Base-by-base conservation (phyloP, 2,888 invertebrate species). In the Opisthograptis luteolata region DNA sequence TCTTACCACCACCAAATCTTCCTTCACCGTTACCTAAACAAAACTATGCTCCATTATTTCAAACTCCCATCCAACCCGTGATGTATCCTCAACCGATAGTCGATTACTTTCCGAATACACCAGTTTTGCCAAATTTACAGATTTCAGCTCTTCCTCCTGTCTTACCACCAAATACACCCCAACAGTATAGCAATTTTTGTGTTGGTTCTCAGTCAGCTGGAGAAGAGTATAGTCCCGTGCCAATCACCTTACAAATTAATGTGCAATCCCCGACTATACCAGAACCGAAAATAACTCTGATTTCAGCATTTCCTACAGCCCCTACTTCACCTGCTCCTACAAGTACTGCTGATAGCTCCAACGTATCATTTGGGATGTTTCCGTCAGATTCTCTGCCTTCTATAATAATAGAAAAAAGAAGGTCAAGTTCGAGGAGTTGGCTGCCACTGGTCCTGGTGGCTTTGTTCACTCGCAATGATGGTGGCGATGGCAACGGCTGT, bases 201-300 rank as follows among this genome's bases (percentile, higher is more conserved):
- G 8, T 10, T 0, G 35, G 19, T 10, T 40, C 28, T 4, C 19
- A 31, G 13, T 15, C 27, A 9, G 27, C 20, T 6, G 8, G 22
- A 32, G 44, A 55, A 4, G 44, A 41, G 6, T 36, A 27, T 25
- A 34, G 17, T 30, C 53, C 44, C 0, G 30, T 58, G 17, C 82
- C 84, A 1, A 55, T 81, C 36, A 76, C 62, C 57, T 64, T 83
- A 9, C 73, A 81, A 53, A 73, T 83, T 15, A 78, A 73, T 39
- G 39, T 82, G 17, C 78, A 82, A 34, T 49, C 76, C 2, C 66
- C 72, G 17, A 65, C 49, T 6, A 39, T 58, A n/a, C 64, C 72
- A 14, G 62, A 70, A 10, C 77, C 80, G 7, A 55, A 53, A 15
- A 62, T 76, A 60, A 64, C 71, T 12, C 49, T 76, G 1, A 59